Percentiles rank a stretch among this genome's conserved stretches.
phyloP scores from a whole-genome alignment of 2,113 vertebrate species.

The Psammodynastes pulverulentus region DNA sequence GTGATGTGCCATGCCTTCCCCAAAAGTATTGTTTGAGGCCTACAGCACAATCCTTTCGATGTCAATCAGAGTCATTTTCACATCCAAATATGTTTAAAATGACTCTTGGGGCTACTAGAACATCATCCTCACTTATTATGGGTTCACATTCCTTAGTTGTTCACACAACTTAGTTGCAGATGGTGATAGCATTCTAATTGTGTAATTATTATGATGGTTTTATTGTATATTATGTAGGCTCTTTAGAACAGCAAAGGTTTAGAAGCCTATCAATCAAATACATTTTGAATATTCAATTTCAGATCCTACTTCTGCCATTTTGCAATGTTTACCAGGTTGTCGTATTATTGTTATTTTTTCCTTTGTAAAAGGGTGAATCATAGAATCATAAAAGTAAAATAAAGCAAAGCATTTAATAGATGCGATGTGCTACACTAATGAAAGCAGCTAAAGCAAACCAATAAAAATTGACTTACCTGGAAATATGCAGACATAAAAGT shows the following conservation, averaged over 20 bases:
- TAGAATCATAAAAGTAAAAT: background rate
- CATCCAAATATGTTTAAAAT: background rate
- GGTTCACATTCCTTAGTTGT: background rate
- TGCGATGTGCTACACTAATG: background rate
- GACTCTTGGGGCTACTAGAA: background rate
- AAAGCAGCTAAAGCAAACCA: background rate
- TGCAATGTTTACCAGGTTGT: background rate
- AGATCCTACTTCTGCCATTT: background rate
- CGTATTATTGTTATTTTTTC: background rate
- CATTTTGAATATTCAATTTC: background rate
- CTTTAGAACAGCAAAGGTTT: background rate
- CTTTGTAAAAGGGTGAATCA: background rate
- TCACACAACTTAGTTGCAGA: background rate
- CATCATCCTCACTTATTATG: background rate
- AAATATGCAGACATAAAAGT: conserved; percentile 96
- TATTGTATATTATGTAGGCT: background rate
- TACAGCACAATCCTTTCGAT: background rate
- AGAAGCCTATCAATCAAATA: background rate
- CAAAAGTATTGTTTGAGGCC: background rate
- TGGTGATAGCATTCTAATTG: background rate
- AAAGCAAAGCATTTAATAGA: background rate
- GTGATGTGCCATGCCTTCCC: background rate
- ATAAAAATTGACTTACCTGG: conserved; percentile 76
- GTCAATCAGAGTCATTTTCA: background rate
- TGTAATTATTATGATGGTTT: background rate